Base-by-base conservation (phyloP, 2,888 invertebrate species). In the Tetragnatha montana region DNA sequence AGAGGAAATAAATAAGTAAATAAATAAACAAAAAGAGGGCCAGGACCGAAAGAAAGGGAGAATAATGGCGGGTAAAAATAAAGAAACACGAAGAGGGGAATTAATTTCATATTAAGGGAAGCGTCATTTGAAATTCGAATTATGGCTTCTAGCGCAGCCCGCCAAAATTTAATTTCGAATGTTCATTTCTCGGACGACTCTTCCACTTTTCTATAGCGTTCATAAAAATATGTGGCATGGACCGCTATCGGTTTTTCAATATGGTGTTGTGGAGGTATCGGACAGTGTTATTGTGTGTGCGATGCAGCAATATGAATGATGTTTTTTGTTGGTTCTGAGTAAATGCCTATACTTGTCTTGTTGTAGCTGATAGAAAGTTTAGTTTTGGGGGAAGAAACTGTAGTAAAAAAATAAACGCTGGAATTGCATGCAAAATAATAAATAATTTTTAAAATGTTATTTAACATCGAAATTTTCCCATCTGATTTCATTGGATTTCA, bases 71-170 rank as follows among this genome's bases (percentile, higher is more conserved):
- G 85, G 85, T 76, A 89, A 85, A 89, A 89, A 89, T 84, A 82
- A 87, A 70, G 22, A 80, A 85, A 79, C 78, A 35, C 76, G 60
- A 81, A 89, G 80, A 73, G 81, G 81, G 70, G 89, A 89, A 89
- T 89, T 89, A 89, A 89, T 89, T 89, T 89, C 89, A 89, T 89
- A 89, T 89, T 89, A 89, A 85, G 81, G 35, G 68, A 85, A 69
- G 75, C 89, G 89, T 89, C 85, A 89, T 89, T 89, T 89, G 89
- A 89, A 89, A 89, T 89, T 85, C 89, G 89, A 85, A 89, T 89
- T 85, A 89, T 85, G 81, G 81, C 78, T 81, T 71, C 35, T 35
- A 14, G 70, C 76, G 85, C 85, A 76, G 76, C 69, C 73, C 80
- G 75, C 81, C 78, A 76, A 86, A 89, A 89, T 85, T 89, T 89